These are phyloP conservation scores for Mesorhabditis sp. DNA, from an alignment of 2,888 invertebrate species.

Conservation along the genomic window DNA sequence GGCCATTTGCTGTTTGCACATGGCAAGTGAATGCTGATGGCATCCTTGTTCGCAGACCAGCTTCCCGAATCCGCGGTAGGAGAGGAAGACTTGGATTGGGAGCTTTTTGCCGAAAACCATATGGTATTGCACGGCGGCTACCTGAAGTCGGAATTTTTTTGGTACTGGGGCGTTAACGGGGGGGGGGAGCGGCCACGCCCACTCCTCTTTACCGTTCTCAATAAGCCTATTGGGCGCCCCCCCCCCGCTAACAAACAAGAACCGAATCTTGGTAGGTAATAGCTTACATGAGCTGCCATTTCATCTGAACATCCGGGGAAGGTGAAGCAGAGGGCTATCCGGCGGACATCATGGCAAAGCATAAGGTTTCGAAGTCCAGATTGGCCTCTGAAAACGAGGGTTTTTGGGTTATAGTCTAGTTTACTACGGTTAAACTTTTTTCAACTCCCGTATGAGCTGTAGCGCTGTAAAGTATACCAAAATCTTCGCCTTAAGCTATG, in stretches of 20 bases:
- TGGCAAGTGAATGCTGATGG: constrained; percentile 20
- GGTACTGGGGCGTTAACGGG: neutral
- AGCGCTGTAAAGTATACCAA: too few species aligned
- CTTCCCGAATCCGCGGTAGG: constrained; percentile 40
- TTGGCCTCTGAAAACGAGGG: neutral
- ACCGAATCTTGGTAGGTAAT: too few species aligned
- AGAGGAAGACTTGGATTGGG: constrained; percentile 38
- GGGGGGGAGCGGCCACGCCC: too few species aligned
- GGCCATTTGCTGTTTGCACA: constrained; percentile 27
- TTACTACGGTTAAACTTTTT: too few species aligned
- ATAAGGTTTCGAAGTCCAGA: constrained; percentile 21
- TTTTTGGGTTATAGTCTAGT: too few species aligned
- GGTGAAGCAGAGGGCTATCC: constrained; percentile 36
- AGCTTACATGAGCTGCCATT: constrained; percentile 30
- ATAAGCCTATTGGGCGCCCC: neutral
- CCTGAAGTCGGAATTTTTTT: constrained; percentile 16
- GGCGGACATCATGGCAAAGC: constrained; percentile 39
- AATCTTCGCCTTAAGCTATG: too few species aligned
- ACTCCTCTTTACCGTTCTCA: neutral
- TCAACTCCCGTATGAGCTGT: too few species aligned
- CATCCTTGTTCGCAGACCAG: constrained; percentile 34
- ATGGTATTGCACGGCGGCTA: constrained; percentile 42
- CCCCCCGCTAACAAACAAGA: too few species aligned
- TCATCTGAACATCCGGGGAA: constrained; percentile 37
- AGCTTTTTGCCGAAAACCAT: constrained; percentile 45